A percentile compares a stretch with the other conserved stretches of the same genome.
Conservation (phyloP, 2,797 vertebrate species). For the Pteronotus mesoamericanus region DNA sequence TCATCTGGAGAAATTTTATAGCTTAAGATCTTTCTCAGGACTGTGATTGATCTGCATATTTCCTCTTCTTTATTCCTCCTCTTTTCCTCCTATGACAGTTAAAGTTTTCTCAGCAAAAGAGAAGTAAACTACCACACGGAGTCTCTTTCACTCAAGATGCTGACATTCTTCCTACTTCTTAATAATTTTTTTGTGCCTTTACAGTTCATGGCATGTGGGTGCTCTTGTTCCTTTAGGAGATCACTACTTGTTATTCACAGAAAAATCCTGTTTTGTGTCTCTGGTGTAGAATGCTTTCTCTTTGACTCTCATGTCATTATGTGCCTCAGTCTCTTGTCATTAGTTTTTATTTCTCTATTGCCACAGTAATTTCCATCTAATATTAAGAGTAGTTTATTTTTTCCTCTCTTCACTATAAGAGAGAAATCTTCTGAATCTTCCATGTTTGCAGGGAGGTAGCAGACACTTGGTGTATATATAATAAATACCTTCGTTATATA, state of each 20-base stretch:
- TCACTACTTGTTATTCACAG: not conserved
- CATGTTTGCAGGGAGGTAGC: not conserved
- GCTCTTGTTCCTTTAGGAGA: not conserved
- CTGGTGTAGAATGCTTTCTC: not conserved
- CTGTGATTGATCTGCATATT: not conserved
- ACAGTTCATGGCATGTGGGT: not conserved
- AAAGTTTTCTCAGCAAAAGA: not conserved
- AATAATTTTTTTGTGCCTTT: not conserved
- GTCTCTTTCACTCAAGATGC: not conserved
- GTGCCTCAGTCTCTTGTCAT: not conserved
- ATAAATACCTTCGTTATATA: not conserved
- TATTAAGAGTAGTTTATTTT: conserved; percentile 4
- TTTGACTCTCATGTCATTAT: not conserved
- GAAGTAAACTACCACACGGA: not conserved
- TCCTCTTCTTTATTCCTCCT: not conserved
- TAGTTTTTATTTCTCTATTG: not conserved
- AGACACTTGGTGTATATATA: not conserved
- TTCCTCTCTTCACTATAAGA: not conserved
- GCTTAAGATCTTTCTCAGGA: not conserved
- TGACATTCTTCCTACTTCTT: not conserved
- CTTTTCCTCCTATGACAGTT: not conserved
- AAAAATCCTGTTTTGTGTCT: not conserved
- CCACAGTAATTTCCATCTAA: not conserved
- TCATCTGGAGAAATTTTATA: not conserved
- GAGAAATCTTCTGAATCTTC: not conserved